Base-by-base conservation (phyloP, 1,140 invertebrate species). In the Phenacoccus solenopsis region DNA sequence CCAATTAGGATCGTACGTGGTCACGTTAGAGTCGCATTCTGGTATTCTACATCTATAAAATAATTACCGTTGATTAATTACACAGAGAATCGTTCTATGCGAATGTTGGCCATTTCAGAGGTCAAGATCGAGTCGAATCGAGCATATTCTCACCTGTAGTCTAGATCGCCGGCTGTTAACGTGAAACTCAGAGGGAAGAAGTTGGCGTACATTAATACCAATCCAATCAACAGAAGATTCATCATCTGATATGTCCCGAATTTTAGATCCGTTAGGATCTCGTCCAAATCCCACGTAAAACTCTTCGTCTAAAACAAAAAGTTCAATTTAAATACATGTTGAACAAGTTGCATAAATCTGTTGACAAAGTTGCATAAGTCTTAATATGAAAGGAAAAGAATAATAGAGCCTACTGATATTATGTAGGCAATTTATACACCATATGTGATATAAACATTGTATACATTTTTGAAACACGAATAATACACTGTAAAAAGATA, bases 31-130 rank as follows among this genome's bases (percentile, higher is more conserved):
- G 59, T 83, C 86, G 74, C 87, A 88, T 76, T 85, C 84, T 16
- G 83, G 79, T 69, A 88, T 82, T 16, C 82, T 75, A 75, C 87
- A 89, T 78, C 87, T 88, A 72, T 38, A 35, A 22, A 1, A 35
- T 32, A 32, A 32, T 32, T 32, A 32, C 30, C 13, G 30, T n/a
- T n/a, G n/a, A n/a, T n/a, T n/a, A n/a, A n/a, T n/a, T n/a, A n/a
- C n/a, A n/a, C n/a, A n/a, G n/a, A n/a, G n/a, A n/a, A n/a, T n/a
- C n/a, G n/a, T n/a, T n/a, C n/a, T n/a, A n/a, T n/a, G n/a, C n/a
- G n/a, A n/a, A n/a, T n/a, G n/a, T n/a, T n/a, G n/a, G n/a, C n/a
- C n/a, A n/a, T n/a, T n/a, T n/a, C n/a, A n/a, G n/a, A 7, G 30
- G 30, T 7, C 30, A 32, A 32, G 30, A 13, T 32, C 30, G 13